A percentile compares a stretch with the other conserved stretches of the same genome.
Evolutionary conservation across 1,140 invertebrate species (phyloP).

Genomic region (Macrocentrus cingulum): DNA sequence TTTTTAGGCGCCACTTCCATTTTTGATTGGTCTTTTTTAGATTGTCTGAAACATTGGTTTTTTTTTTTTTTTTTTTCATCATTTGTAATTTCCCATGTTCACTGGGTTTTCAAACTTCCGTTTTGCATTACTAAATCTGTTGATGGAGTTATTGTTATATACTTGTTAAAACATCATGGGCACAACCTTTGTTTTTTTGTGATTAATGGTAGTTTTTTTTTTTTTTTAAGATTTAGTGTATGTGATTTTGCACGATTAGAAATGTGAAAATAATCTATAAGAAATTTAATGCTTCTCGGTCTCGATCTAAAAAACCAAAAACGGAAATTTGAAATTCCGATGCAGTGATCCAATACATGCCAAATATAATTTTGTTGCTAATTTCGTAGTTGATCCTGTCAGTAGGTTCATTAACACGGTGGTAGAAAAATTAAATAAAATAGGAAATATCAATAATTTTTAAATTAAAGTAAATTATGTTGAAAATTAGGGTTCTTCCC

Average conservation of each 20-base stretch:
- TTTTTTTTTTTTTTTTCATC: slow-evolving; percentile 1
- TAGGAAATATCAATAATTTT: too few relatives aligned
- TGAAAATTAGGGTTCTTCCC: too few relatives aligned
- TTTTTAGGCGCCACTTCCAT: slow-evolving; percentile 18
- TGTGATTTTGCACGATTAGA: not conserved
- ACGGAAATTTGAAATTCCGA: slow-evolving; percentile 26
- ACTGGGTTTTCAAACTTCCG: slow-evolving; percentile 22
- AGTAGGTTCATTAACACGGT: too few relatives aligned
- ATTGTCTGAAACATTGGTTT: slow-evolving; percentile 17
- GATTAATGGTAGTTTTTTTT: too few relatives aligned
- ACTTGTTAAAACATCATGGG: too few relatives aligned
- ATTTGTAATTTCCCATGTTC: not conserved
- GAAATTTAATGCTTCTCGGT: not conserved
- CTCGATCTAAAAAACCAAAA: slow-evolving; percentile 3
- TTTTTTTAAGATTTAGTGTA: too few relatives aligned
- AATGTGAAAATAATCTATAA: slow-evolving; percentile 4
- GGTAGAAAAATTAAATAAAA: not conserved
- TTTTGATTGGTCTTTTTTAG: slow-evolving; percentile 15
- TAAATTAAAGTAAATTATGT: too few relatives aligned
- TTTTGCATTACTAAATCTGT: not conserved
- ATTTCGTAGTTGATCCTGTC: not conserved
- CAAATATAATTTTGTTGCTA: not conserved
- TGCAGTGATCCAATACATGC: slow-evolving; percentile 4
- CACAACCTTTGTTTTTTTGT: too few relatives aligned
- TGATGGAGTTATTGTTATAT: not conserved